Base-by-base conservation (phyloP, 2,888 invertebrate genomes). In the Drosophila maculinotata region DNA sequence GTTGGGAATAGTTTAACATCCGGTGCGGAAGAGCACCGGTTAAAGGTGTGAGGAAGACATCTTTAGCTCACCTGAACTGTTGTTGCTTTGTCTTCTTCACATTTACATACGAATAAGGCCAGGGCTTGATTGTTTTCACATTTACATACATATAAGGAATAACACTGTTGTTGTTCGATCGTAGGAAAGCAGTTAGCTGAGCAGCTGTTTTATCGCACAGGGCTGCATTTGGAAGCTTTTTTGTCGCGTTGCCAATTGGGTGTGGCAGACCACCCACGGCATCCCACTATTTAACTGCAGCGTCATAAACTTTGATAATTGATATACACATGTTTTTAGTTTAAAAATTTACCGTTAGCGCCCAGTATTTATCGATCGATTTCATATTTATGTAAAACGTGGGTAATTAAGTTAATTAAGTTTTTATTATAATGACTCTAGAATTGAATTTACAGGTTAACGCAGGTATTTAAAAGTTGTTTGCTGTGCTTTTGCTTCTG, bases 361-460 rank as follows among this genome's bases (percentile, higher is more conserved):
- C 56, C 63, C 49, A 30, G 12, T 9, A 3, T 0, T 0, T 20
- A 1, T n/a, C n/a, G n/a, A n/a, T n/a, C 30, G 6, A 33, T 30
- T 56, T 38, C 1, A 53, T 57, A 47, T 17, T 30, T 0, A 42
- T 38, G 15, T 41, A 26, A 14, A 26, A 25, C 5, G 14, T 42
- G 26, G 10, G 8, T 3, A 31, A 28, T 7, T 68, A 52, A 70
- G 33, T 59, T 57, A 66, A 53, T 53, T 7, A 38, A 56, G 33
- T 72, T 42, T 53, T 79, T 68, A 74, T 79, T 81, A 49, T 63
- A 62, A 66, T 60, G 67, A 59, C 60, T 56, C 72, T 78, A 71
- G 44, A 64, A 52, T 75, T 69, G 51, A 65, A 72, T 75, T 65
- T 81, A 84, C 81, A 81, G 45, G 38, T 70, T 48, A 78, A 74